Base-by-base conservation (phyloP, 2,888 invertebrate genomes). In the Lypha dubia region DNA sequence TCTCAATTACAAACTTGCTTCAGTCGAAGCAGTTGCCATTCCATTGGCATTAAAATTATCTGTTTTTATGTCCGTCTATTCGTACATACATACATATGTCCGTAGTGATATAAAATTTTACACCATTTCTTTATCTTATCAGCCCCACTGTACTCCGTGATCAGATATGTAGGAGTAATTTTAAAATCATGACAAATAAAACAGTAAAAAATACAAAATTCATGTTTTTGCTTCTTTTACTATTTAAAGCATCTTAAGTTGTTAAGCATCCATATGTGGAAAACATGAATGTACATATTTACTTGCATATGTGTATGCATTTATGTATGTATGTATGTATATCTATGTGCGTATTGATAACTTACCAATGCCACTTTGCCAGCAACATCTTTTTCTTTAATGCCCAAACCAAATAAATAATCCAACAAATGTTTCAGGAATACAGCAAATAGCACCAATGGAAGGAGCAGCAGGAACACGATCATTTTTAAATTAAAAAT, bases 331-430 rank as follows among this genome's bases (percentile, higher is more conserved):
- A 62, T 32, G 28, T 56, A 56, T 32, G 7, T 8, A n/a, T 17
- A 17, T 35, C 0, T 35, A 58, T 35, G 35, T 44, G 44, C 22
- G 7, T 41, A 6, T 38, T 7, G 9, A 51, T 51, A 56, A 86
- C 92, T 91, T 87, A 91, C 91, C 91, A 91, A 79, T 35, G 92
- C 92, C 83, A 91, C 92, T 87, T 92, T 90, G 53, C 91, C 92
- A 86, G 87, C 89, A 24, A 91, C 90, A 87, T 92, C 92, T 88
- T 91, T 91, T 82, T 91, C 91, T 85, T 89, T 89, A 9, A 87
- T 79, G 6, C 90, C 89, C 75, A 91, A 74, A 4, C 89, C 88
- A 60, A 91, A 91, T 32, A 91, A 87, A 81, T 91, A 92, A 85
- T 91, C 91, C 88, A 91, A 79, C 41, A 92, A 84, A 87, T 91